Evolutionary conservation across 2,113 vertebrate genomes (phyloP).

Genomic region (Neopipo cinnamomea): DNA sequence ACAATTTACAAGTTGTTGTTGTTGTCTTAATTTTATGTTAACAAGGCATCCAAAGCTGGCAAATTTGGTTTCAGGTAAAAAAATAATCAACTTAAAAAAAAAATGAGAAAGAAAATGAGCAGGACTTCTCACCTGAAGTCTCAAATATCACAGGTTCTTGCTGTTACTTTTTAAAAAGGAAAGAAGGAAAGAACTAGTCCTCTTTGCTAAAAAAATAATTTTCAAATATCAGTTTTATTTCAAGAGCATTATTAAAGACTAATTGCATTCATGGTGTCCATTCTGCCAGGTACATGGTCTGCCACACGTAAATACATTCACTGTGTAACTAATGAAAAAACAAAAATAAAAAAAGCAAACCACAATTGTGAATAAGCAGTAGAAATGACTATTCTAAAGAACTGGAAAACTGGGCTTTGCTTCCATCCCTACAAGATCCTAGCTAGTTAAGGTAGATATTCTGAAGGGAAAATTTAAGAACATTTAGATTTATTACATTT

Average conservation of each 20-base stretch:
- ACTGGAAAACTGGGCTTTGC: not conserved
- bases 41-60: conserved; percentile 34
- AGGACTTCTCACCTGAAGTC: not conserved
- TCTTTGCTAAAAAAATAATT: not conserved
- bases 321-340: not conserved
- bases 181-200: not conserved
- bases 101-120: not conserved
- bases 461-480: not conserved
- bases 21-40: conserved; percentile 58
- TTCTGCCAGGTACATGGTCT: not conserved
- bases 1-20: conserved; percentile 71
- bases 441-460: not conserved
- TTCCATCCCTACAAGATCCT: not conserved
- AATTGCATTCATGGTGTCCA: not conserved
- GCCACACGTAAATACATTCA: not conserved
- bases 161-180: not conserved
- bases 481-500: not conserved
- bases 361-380: not conserved
- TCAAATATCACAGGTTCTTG: not conserved
- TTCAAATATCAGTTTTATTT: not conserved
- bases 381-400: not conserved
- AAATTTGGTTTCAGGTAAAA: conserved; percentile 7
- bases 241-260: not conserved
- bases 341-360: not conserved
- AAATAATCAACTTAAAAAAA: not conserved